Conservation (phyloP, 2,113 vertebrate genomes). For the Gallinago jamesoni region DNA sequence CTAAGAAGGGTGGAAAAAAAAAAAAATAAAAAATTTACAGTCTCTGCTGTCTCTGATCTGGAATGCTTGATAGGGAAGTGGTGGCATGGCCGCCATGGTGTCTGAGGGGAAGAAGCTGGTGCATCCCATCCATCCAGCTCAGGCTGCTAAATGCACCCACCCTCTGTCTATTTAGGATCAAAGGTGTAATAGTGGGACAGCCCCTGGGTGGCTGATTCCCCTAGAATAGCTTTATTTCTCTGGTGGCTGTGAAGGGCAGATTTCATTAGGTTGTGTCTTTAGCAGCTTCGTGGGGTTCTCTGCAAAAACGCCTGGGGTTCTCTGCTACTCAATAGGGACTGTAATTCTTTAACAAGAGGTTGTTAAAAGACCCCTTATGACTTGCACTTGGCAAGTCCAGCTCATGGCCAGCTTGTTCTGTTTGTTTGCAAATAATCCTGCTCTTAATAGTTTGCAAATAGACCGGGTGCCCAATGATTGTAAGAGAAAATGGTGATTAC, state of each 20-base stretch:
- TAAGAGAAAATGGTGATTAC: neutral
- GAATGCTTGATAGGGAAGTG: neutral
- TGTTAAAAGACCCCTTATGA: neutral
- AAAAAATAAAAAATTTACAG: neutral
- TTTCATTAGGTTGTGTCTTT: neutral
- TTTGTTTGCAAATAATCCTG: neutral
- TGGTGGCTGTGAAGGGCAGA: neutral
- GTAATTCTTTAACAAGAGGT: neutral
- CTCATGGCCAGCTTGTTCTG: neutral
- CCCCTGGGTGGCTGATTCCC: neutral
- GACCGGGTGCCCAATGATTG: neutral
- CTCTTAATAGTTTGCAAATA: neutral
- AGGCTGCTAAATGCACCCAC: neutral
- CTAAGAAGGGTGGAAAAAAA: neutral
- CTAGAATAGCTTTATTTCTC: neutral
- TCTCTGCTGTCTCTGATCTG: neutral
- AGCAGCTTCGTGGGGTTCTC: neutral
- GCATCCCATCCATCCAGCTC: neutral
- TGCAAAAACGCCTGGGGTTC: neutral
- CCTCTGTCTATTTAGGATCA: neutral
- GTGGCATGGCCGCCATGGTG: neutral
- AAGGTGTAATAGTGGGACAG: neutral
- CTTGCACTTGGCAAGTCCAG: neutral
- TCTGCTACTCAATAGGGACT: neutral
- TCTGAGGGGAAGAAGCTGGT: neutral